These are phyloP conservation scores for Sebastes taczanowskii DNA, from an alignment of 2,797 vertebrate genomes.

Conservation along the genomic window DNA sequence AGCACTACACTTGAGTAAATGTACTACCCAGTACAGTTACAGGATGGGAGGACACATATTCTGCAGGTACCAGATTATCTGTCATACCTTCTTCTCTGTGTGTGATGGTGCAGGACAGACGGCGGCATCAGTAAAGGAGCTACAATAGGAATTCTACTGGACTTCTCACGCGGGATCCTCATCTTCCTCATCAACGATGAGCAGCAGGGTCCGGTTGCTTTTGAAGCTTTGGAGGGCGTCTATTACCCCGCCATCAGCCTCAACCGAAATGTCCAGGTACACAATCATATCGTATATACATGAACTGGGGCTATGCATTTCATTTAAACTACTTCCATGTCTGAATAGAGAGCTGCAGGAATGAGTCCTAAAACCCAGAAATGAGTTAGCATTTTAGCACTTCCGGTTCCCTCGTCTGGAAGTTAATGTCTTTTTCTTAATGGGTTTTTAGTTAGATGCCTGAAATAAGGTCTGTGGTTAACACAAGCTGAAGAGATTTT, in stretches of 20 bases:
- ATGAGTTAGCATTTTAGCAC: no score
- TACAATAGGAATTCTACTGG: conserved; percentile 93
- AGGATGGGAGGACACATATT: not conserved
- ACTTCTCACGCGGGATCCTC: conserved; percentile 90
- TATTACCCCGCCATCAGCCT: conserved; percentile 97
- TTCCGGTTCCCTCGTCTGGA: no score
- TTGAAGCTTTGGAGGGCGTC: conserved; percentile 91
- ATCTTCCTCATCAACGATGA: conserved; percentile 98
- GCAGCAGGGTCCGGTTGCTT: conserved; percentile 97
- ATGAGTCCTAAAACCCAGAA: no score
- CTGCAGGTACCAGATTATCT: not conserved
- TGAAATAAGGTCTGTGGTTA: no score
- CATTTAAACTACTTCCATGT: not conserved
- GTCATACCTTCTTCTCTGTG: not conserved
- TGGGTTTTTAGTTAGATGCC: no score
- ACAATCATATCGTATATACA: not conserved
- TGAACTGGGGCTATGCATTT: not conserved
- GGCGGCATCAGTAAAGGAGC: conserved; percentile 94
- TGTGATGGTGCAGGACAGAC: conserved; percentile 85
- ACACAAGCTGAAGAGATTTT: no score
- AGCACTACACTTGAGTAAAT: not conserved
- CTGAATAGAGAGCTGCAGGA: not conserved
- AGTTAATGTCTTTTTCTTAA: no score
- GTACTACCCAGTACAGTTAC: not conserved
- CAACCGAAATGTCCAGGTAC: conserved; percentile 98